Evolutionary conservation across 2,888 invertebrate genomes (phyloP).

Genomic region (Thumatha senex): DNA sequence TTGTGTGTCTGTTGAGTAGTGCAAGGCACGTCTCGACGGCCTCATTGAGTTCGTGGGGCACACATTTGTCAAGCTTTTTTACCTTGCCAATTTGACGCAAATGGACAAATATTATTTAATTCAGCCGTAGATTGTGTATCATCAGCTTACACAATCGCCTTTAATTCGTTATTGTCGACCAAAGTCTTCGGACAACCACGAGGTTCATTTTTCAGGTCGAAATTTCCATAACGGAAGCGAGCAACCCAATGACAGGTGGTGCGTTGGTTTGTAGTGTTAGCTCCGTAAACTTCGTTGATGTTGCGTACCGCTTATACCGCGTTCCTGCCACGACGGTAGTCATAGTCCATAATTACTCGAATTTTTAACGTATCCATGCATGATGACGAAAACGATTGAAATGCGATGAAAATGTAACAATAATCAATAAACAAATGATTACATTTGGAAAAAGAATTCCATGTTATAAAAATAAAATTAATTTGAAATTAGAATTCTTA

Average conservation of each 20-base stretch:
- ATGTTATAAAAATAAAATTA: not conserved
- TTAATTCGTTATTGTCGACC: too few species aligned
- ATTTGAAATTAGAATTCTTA: not conserved
- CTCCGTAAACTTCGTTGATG: slow-evolving; percentile 2
- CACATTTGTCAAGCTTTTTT: too few species aligned
- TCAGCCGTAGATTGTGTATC: too few species aligned
- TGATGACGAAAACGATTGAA: too few species aligned
- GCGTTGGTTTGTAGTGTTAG: slow-evolving; percentile 4
- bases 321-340: too few species aligned
- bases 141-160: too few species aligned
- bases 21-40: not conserved
- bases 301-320: not conserved
- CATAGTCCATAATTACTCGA: too few species aligned
- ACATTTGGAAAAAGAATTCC: not conserved
- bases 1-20: not conserved
- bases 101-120: too few species aligned
- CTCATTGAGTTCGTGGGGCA: not conserved
- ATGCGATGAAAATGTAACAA: not conserved
- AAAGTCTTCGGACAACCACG: too few species aligned
- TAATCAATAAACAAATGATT: not conserved
- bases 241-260: not conserved
- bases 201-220: too few species aligned
- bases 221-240: not conserved
- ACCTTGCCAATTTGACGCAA: too few species aligned
- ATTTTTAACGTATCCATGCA: too few species aligned